phyloP scores from a whole-genome alignment of 2,888 invertebrate genomes.

The Cacoxenus indagator region DNA sequence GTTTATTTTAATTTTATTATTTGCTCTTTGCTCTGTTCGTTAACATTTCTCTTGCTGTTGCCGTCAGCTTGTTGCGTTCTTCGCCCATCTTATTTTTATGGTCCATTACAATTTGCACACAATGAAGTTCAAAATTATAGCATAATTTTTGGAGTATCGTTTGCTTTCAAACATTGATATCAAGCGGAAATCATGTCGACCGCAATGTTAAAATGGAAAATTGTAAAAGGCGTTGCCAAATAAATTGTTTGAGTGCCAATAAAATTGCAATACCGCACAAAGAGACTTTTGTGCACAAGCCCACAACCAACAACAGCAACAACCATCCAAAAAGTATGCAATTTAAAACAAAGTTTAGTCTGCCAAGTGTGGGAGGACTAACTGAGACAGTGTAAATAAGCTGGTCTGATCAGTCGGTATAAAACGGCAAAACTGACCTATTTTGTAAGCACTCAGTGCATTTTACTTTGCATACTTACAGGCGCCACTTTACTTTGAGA shows the following conservation, averaged over 20 bases:
- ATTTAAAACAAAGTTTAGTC: too few relatives aligned
- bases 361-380: conserved; percentile 29
- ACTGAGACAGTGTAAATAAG: background rate
- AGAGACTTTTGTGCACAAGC: background rate
- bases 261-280: background rate
- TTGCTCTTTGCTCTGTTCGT: background rate
- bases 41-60: conserved; percentile 27
- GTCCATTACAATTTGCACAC: conserved; percentile 46
- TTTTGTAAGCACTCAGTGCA: too few relatives aligned
- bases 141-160: conserved; percentile 50
- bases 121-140: conserved; percentile 45
- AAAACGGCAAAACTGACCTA: too few relatives aligned
- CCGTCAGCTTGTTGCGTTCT: conserved; percentile 55
- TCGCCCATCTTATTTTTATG: conserved; percentile 49
- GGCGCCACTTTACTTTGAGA: background rate
- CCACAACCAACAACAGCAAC: conserved; percentile 28
- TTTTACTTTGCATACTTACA: background rate
- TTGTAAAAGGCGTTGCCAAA: conserved; percentile 1
- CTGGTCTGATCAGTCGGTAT: background rate
- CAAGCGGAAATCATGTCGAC: background rate
- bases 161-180: background rate
- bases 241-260: background rate
- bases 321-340: too few relatives aligned
- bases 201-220: conserved; percentile 1
- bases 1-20: conserved; percentile 12